These are phyloP conservation scores for Piprites chloris DNA, from an alignment of 2,113 vertebrate species.

Conservation along the genomic window DNA sequence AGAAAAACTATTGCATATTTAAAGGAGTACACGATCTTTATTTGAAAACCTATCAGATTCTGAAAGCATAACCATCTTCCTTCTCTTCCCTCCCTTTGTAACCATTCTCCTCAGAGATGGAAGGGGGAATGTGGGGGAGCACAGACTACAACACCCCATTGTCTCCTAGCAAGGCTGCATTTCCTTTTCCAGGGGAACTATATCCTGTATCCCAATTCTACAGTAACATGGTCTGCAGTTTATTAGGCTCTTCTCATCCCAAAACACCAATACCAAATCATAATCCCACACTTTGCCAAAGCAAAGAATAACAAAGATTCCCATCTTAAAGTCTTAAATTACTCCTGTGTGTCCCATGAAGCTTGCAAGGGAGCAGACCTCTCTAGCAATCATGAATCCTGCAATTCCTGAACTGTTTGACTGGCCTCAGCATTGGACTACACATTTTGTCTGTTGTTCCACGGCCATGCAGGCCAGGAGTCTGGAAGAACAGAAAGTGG, in stretches of 20 bases:
- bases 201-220: neutral
- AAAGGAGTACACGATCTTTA: neutral
- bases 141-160: neutral
- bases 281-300: neutral
- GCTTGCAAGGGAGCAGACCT: neutral
- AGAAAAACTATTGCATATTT: neutral
- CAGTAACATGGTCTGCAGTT: neutral
- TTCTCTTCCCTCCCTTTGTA: neutral
- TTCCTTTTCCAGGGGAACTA: neutral
- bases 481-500: neutral
- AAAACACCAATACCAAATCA: neutral
- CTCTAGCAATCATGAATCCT: neutral
- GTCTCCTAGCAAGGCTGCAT: neutral
- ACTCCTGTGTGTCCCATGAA: neutral
- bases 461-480: neutral
- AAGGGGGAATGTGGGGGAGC: neutral
- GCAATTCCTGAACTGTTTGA: neutral
- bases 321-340: neutral
- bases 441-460: neutral
- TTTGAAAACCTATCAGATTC: neutral
- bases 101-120: neutral
- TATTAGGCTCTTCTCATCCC: neutral
- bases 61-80: neutral
- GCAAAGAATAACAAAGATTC: neutral
- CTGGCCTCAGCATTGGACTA: neutral